Evolutionary conservation across 2,113 vertebrate species (phyloP), one percentile per base, ranked within the genome.

Genomic region (Ciconia stormi): DNA sequence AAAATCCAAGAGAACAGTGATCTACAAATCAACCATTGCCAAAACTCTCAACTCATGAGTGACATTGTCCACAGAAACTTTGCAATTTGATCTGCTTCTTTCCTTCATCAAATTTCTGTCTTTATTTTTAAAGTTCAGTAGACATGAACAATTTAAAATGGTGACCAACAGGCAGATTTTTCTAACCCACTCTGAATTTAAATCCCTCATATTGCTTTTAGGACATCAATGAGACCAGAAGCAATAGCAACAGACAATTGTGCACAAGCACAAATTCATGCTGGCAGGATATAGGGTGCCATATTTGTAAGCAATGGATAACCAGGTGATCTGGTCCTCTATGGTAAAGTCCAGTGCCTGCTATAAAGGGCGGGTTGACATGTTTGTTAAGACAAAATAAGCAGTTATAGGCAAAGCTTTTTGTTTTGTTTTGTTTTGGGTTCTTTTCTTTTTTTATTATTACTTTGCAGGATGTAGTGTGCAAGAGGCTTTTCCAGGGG

Each of bases 321-420:
- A 65, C 8, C 42, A 47, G 19, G 21, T 72, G 13, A 46, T 46
- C 17, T 61, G 52, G 13, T 67, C 11, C 29, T 82, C 55, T 74
- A 2, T 25, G 5, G 8, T 46, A 47, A 76, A 29, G 42, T 38
- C 52, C 27, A 27, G 10, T 8, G 56, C 13, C 4, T 0, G 1
- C 6, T 65, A 4, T 7, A 21, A 38, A 40, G n/a, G 5, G 17
- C 13, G 19, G 9, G 17, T 26, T 80, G 46, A 29, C 10, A 10
- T 40, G 4, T 13, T 71, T 82, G 8, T 59, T 62, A 40, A 79
- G 17, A 36, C 5, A 40, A 62, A 87, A 15, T 21, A 76, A 56
- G 4, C 36, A 83, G 17, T 25, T 38, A 58, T 3, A 76, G 23
- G 10, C 20, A 82, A 82, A 80, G 11, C 0, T 61, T 46, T 56